A percentile compares a stretch with the other conserved stretches of the same genome.
These are phyloP conservation scores for Chamaetylas fuelleborni DNA, from an alignment of 2,113 vertebrate species.

Conservation along the genomic window DNA sequence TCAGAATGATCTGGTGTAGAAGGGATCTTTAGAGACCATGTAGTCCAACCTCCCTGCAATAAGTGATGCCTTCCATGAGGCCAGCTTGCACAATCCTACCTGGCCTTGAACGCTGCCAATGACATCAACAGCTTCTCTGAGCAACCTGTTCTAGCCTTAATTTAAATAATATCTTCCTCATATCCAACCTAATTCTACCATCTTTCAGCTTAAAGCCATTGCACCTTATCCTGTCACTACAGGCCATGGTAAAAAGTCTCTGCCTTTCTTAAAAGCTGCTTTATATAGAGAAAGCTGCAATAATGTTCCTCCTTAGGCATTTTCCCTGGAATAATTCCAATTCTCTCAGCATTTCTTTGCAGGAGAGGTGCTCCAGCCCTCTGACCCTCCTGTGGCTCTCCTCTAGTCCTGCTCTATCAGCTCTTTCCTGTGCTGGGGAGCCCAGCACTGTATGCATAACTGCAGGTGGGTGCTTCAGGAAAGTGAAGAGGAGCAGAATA, in stretches of 20 bases:
- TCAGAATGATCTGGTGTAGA: background rate
- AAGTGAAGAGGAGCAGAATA: background rate
- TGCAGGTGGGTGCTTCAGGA: fast-evolving
- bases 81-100: background rate
- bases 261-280: background rate
- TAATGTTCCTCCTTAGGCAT: background rate
- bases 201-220: background rate
- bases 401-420: fast-evolving
- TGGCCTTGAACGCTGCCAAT: background rate
- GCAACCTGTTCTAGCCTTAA: background rate
- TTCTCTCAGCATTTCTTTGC: background rate
- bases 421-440: background rate
- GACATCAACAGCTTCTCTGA: background rate
- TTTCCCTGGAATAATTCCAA: background rate
- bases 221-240: background rate
- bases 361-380: background rate
- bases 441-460: background rate
- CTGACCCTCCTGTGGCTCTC: background rate
- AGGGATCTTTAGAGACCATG: background rate
- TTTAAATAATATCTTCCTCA: background rate
- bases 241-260: background rate
- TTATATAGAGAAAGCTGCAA: background rate
- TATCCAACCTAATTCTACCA: background rate
- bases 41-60: background rate
- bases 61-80: background rate